Conservation (phyloP, 2,888 invertebrate species). For the Dromius quadrimaculatus region DNA sequence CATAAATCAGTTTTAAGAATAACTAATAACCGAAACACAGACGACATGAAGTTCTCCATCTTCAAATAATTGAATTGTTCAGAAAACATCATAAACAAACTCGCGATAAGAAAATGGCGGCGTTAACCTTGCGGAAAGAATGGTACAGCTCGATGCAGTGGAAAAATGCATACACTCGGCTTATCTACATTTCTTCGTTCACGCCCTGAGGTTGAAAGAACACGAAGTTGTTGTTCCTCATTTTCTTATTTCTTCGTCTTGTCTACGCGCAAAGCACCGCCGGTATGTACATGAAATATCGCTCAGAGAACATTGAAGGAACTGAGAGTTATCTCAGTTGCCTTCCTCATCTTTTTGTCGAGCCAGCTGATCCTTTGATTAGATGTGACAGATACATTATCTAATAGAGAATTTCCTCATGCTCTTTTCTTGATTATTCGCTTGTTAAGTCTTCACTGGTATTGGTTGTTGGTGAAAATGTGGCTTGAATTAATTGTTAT, state of each 20-base stretch:
- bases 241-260: background rate
- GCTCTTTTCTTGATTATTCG: no score
- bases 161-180: constrained; percentile 18
- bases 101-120: constrained; percentile 38
- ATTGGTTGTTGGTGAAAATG: no score
- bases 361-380: constrained; percentile 20
- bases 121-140: constrained; percentile 36
- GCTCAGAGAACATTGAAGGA: constrained; percentile 12
- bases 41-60: constrained; percentile 6
- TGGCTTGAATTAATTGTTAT: background rate
- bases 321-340: constrained; percentile 37
- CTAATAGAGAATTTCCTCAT: no score
- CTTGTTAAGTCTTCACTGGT: no score
- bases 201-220: no score
- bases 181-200: background rate
- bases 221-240: no score
- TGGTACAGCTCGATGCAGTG: constrained; percentile 15
- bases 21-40: no score
- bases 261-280: background rate
- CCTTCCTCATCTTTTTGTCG: constrained; percentile 14
- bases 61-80: constrained; percentile 28
- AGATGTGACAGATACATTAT: no score
- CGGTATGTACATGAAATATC: constrained; percentile 39
- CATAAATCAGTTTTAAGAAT: no score
- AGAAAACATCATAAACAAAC: constrained; percentile 46